These are phyloP conservation scores for Neopipo cinnamomea DNA, from an alignment of 2,113 vertebrate species.

Conservation along the genomic window DNA sequence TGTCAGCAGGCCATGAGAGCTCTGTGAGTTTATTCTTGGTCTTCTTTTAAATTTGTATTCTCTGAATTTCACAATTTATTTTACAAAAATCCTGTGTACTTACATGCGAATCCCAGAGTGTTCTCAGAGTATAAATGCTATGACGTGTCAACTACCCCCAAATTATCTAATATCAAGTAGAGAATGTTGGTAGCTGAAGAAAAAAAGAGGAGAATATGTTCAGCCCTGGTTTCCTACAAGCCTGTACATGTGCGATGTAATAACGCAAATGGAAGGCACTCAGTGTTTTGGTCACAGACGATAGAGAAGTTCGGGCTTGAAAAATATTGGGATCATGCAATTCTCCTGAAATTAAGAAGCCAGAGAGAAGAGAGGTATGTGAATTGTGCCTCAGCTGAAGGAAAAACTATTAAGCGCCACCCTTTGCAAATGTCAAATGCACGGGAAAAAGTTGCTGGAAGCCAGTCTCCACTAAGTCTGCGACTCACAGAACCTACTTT, in stretches of 20 bases:
- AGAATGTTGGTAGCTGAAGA: background rate
- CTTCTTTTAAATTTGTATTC: background rate
- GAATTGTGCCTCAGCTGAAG: background rate
- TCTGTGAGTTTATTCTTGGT: background rate
- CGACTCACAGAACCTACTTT: background rate
- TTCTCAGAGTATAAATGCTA: background rate
- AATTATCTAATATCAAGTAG: background rate
- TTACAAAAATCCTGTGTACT: background rate
- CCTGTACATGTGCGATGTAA: background rate
- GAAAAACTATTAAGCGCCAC: background rate
- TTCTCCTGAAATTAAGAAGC: background rate
- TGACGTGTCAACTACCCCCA: background rate
- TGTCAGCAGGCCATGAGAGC: background rate
- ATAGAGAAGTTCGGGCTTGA: background rate
- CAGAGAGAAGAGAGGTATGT: background rate
- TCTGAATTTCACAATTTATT: background rate
- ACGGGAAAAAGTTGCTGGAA: slow-evolving; percentile 4
- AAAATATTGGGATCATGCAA: background rate
- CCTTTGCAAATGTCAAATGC: slow-evolving; percentile 18
- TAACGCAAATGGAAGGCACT: background rate
- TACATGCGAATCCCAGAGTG: background rate
- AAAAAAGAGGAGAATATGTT: background rate
- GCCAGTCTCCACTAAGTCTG: background rate
- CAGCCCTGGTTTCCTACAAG: background rate
- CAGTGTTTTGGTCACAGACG: background rate